Percentiles rank a stretch among this genome's conserved stretches.
phyloP scores from a whole-genome alignment of 2,113 vertebrate genomes.

The Panthera leo region DNA sequence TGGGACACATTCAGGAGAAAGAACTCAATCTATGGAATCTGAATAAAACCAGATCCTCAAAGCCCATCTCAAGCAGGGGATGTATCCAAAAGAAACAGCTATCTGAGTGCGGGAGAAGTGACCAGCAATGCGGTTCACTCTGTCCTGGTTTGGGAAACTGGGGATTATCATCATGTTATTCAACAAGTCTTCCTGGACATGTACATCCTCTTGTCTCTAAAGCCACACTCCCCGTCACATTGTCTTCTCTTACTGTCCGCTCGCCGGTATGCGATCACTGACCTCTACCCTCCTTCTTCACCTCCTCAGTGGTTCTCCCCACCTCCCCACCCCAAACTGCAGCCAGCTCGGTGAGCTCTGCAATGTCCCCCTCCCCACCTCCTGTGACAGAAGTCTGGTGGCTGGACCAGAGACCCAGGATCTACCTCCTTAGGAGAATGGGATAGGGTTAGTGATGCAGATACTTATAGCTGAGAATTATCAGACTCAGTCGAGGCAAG shows the following conservation, averaged over 20 bases:
- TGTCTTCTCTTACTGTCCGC: fast-evolving
- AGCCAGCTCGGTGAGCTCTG: background rate
- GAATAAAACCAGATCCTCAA: background rate
- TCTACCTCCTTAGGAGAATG: background rate
- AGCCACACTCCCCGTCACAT: fast-evolving
- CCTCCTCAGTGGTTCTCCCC: background rate
- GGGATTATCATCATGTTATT: fast-evolving
- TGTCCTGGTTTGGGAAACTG: background rate
- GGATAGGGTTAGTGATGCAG: fast-evolving
- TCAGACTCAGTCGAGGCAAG: background rate
- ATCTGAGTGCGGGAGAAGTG: background rate
- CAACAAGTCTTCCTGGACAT: background rate
- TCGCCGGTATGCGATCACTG: fast-evolving
- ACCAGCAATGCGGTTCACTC: fast-evolving
- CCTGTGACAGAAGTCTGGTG: background rate
- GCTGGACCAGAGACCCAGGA: background rate
- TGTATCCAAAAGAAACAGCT: too few relatives aligned
- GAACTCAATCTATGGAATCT: background rate
- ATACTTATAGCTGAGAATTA: too few relatives aligned
- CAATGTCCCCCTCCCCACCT: background rate
- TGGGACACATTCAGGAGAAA: too few relatives aligned
- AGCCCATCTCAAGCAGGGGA: background rate
- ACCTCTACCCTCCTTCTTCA: background rate
- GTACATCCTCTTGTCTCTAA: fast-evolving
- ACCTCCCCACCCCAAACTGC: background rate